These are phyloP conservation scores for Azemiops feae DNA, from an alignment of 2,113 vertebrate genomes.

Conservation along the genomic window DNA sequence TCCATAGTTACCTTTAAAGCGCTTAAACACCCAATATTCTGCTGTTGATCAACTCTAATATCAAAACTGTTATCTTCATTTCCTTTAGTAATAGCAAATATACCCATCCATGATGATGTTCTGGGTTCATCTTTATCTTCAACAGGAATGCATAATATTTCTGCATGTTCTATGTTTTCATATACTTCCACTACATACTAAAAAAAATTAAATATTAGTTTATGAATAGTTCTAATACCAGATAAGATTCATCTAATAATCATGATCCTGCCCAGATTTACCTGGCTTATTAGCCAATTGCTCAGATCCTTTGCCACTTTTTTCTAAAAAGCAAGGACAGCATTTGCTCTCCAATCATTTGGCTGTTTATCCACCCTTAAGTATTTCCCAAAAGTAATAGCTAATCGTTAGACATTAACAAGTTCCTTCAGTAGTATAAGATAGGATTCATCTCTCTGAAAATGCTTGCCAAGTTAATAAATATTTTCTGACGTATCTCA, in stretches of 20 bases:
- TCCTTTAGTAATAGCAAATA: slow-evolving; percentile 79
- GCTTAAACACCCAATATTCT: slow-evolving; percentile 82
- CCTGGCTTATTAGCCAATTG: background rate
- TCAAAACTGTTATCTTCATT: slow-evolving; percentile 82
- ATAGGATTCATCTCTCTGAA: background rate
- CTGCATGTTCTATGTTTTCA: slow-evolving; percentile 78
- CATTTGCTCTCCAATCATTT: background rate
- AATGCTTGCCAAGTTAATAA: background rate
- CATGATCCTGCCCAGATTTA: background rate
- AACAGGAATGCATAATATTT: slow-evolving; percentile 77
- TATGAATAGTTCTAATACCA: background rate
- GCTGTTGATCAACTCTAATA: slow-evolving; percentile 79
- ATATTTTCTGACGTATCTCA: background rate
- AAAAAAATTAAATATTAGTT: slow-evolving; percentile 12
- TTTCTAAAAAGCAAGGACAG: background rate
- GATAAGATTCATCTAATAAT: background rate
- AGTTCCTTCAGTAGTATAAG: background rate
- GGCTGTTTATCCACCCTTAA: background rate
- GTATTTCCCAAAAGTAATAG: background rate
- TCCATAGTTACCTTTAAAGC: slow-evolving; percentile 77
- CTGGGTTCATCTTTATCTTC: slow-evolving; percentile 77
- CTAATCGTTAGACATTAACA: background rate
- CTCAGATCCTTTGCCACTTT: background rate
- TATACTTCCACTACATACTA: slow-evolving; percentile 74
- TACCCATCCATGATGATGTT: slow-evolving; percentile 74